Evolutionary conservation across 2,888 invertebrate genomes (phyloP), one percentile per base, ranked within the genome.

Genomic region (Heliconius cydno): DNA sequence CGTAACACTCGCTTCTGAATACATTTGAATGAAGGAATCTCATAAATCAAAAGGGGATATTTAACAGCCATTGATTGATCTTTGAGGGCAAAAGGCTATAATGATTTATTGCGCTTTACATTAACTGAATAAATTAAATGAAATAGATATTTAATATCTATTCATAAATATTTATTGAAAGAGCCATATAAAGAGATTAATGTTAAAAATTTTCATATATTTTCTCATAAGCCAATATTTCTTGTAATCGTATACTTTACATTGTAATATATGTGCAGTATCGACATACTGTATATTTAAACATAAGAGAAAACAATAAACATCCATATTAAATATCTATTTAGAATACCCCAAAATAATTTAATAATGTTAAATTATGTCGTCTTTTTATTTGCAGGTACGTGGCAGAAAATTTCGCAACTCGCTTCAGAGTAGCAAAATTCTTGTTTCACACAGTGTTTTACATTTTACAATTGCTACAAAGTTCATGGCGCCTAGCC

Each of bases 401-500:
- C 84, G 72, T 41, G 22, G 57, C 72, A 38, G 38, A 66, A 67
- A 30, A 68, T 63, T 65, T 38, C 77, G 68, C 77, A 75, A 46
- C 66, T 60, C 70, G 66, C 65, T 46, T 38, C 52, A 73, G 52
- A 52, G 75, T 65, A 73, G 72, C 57, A 57, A 73, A 38, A 73
- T 75, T 72, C 80, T 83, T 82, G 82, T 83, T 79, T 79, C 83
- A 83, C 82, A 79, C 83, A 79, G 82, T 70, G 68, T 79, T 83
- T 84, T 81, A 82, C 80, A 83, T 89, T 86, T 85, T 83, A 89
- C 89, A 88, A 88, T 88, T 88, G 88, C 87, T 85, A 86, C 87
- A 87, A 86, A 88, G 87, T 87, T 85, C 82, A 82, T 74, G 78
- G 78, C 79, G 84, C 82, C 82, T 83, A 78, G 79, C 86, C 87